Conservation (phyloP, 2,888 invertebrate species). For the Spilarctia lutea region DNA sequence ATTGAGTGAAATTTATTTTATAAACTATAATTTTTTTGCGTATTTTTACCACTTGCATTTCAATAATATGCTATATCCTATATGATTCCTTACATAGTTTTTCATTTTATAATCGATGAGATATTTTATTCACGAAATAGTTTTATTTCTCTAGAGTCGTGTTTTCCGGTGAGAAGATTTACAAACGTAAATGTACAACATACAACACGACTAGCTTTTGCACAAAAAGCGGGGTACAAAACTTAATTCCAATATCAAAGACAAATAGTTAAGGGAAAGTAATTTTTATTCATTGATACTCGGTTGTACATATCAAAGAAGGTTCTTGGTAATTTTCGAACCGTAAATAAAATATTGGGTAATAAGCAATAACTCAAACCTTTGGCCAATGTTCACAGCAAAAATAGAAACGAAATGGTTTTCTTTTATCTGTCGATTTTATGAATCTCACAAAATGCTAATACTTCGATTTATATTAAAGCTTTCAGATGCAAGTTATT, state of each 20-base stretch:
- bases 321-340: slow-evolving; percentile 35
- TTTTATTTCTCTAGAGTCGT: neutral
- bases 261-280: slow-evolving; percentile 6
- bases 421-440: slow-evolving; percentile 4
- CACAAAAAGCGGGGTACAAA: neutral
- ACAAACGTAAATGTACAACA: neutral
- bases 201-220: neutral
- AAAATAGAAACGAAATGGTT: slow-evolving; percentile 38
- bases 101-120: neutral
- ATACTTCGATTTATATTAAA: neutral
- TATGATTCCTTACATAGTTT: neutral
- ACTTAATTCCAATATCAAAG: neutral
- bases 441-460: neutral
- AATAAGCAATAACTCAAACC: slow-evolving; percentile 51
- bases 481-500: neutral
- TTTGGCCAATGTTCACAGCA: slow-evolving; percentile 49
- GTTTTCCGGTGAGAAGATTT: neutral
- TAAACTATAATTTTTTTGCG: neutral
- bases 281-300: slow-evolving; percentile 32
- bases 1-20: neutral
- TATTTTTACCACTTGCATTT: neutral
- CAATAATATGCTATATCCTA: too few species aligned
- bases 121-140: neutral
- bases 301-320: slow-evolving; percentile 21
- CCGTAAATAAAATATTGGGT: slow-evolving; percentile 54